Percentiles rank a stretch among this genome's conserved stretches.
Evolutionary conservation across 2,797 vertebrate genomes (phyloP).

Genomic region (Anguilla pacifica): DNA sequence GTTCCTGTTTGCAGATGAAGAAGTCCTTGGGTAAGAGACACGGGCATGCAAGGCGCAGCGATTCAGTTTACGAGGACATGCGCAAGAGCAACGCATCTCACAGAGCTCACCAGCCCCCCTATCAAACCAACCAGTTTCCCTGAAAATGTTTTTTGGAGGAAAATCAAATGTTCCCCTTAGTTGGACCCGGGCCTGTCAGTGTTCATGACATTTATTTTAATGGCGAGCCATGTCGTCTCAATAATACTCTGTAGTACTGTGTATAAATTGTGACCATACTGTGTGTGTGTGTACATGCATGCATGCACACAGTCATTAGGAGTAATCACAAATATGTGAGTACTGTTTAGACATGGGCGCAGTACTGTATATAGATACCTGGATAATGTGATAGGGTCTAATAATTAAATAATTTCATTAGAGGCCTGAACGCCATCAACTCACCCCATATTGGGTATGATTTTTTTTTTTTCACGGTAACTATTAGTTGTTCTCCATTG

Average conservation of each 20-base stretch:
- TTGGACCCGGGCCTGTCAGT: neutral
- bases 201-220: neutral
- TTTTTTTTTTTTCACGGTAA: neutral
- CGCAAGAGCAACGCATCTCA: neutral
- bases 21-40: neutral
- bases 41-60: neutral
- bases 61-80: neutral
- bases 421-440: constrained; percentile 35
- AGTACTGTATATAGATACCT: neutral
- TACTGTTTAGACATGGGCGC: neutral
- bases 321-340: neutral
- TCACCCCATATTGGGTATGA: constrained; percentile 47
- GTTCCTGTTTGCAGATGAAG: neutral
- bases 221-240: neutral
- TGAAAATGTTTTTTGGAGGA: neutral
- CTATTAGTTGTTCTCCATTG: neutral
- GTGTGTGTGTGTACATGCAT: too few species aligned
- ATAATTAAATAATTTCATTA: constrained; percentile 32
- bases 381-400: neutral
- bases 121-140: neutral
- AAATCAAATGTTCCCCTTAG: neutral
- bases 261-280: neutral
- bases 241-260: neutral
- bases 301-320: neutral
- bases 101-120: neutral